Percentiles rank a stretch among this genome's conserved stretches.
Evolutionary conservation across 2,113 vertebrate species (phyloP).

Genomic region (Phaetusa simplex): DNA sequence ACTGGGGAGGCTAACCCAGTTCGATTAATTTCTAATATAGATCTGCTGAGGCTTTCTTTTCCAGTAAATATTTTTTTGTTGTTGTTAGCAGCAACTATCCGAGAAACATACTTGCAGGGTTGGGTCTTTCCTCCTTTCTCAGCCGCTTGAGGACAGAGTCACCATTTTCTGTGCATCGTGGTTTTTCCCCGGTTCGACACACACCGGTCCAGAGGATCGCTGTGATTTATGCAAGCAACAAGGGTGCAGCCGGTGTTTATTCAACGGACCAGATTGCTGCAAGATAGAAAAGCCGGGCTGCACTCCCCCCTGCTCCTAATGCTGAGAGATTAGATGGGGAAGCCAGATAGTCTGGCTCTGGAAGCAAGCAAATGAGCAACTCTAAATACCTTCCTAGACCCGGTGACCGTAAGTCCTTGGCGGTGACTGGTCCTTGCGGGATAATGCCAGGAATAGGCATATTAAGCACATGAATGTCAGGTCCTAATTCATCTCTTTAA

Average conservation of each 20-base stretch:
- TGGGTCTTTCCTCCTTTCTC: background rate
- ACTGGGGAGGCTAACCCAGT: background rate
- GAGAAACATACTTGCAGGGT: background rate
- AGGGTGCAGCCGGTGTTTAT: background rate
- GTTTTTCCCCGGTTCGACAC: background rate
- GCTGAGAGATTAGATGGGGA: conserved; percentile 22
- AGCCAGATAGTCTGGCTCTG: conserved; percentile 28
- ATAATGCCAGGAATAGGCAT: conserved; percentile 61
- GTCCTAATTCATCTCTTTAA: conserved; percentile 76
- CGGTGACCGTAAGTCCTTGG: conserved; percentile 40
- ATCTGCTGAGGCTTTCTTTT: background rate
- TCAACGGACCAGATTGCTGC: background rate
- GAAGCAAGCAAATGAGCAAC: conserved; percentile 35
- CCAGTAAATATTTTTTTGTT: background rate
- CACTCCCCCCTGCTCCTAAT: background rate
- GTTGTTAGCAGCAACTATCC: background rate
- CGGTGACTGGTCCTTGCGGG: conserved; percentile 42
- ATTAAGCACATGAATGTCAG: conserved; percentile 72
- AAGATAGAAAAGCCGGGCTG: background rate
- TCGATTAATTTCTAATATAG: background rate
- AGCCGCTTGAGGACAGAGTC: background rate
- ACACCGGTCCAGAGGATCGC: background rate
- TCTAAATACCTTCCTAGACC: conserved; percentile 26
- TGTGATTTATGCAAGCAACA: background rate
- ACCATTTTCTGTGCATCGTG: background rate